Evolutionary conservation across 2,888 invertebrate species (phyloP).

Genomic region (Glaucopsyche alexis): DNA sequence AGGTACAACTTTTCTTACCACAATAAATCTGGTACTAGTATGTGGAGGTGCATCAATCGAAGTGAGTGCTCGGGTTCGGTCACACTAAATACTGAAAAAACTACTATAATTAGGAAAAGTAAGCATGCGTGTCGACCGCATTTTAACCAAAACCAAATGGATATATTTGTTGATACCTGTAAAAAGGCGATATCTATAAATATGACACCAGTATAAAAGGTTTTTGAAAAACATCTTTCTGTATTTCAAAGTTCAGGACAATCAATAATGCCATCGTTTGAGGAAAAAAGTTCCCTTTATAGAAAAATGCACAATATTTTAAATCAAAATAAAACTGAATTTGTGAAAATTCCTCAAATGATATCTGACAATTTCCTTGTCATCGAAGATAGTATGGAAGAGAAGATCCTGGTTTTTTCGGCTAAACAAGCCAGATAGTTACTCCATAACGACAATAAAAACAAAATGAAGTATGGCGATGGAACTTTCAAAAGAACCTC

Average conservation of each 20-base stretch:
- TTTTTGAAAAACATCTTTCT: conserved; percentile 25
- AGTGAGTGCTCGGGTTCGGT: conserved; percentile 26
- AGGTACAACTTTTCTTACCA: conserved; percentile 27
- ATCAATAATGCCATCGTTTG: too few relatives aligned
- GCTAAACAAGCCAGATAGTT: too few relatives aligned
- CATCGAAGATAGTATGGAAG: too few relatives aligned
- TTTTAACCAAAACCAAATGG: conserved; percentile 16
- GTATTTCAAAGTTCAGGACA: conserved; percentile 2
- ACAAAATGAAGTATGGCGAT: too few relatives aligned
- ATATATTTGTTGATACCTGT: conserved; percentile 26
- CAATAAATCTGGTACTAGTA: conserved; percentile 25
- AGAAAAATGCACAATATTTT: too few relatives aligned
- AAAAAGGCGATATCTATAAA: conserved; percentile 12
- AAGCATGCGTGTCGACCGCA: conserved; percentile 25
- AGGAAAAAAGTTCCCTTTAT: too few relatives aligned
- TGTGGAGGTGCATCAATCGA: conserved; percentile 27
- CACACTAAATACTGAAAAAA: conserved; percentile 24
- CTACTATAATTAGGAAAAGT: conserved; percentile 26
- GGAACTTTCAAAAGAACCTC: conserved; percentile 32
- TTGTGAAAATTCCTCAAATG: conserved; percentile 24
- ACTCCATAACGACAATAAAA: too few relatives aligned
- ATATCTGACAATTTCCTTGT: too few relatives aligned
- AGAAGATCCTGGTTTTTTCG: too few relatives aligned
- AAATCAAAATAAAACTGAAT: too few relatives aligned
- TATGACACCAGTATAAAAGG: conserved; percentile 19